Evolutionary conservation across 2,113 vertebrate species (phyloP).

Genomic region (Scalopus aquaticus): DNA sequence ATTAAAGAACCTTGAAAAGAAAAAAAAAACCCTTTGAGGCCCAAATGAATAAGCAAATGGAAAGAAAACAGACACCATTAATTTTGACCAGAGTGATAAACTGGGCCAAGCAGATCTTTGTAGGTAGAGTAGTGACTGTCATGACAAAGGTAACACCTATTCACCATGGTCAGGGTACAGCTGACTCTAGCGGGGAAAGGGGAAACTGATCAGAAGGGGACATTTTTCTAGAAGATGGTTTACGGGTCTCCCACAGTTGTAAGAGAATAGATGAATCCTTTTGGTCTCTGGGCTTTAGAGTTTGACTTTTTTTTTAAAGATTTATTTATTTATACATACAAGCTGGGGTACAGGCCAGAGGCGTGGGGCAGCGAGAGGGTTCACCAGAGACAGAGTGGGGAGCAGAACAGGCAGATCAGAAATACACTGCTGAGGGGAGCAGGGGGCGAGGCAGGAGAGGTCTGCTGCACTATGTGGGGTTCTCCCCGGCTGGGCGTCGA

Average conservation of each 20-base stretch:
- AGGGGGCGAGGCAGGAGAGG: too few relatives aligned
- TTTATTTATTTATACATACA: too few relatives aligned
- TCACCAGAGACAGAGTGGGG: too few relatives aligned
- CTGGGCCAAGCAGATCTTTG: neutral
- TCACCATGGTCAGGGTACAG: neutral
- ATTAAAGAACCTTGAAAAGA: constrained; percentile 53
- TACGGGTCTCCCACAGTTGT: neutral
- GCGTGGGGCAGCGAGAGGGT: too few relatives aligned
- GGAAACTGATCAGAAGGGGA: neutral
- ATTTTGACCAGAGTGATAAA: constrained; percentile 43
- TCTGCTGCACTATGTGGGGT: too few relatives aligned
- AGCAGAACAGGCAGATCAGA: too few relatives aligned
- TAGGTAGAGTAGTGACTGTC: neutral
- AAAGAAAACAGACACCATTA: constrained; percentile 25
- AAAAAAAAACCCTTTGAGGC: neutral
- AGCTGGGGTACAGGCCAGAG: too few relatives aligned
- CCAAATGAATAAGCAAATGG: neutral
- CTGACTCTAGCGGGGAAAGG: constrained; percentile 36
- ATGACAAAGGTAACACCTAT: neutral
- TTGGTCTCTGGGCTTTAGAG: too few relatives aligned
- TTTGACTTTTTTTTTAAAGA: too few relatives aligned
- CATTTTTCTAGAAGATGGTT: constrained; percentile 4
- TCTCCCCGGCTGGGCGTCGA: too few relatives aligned
- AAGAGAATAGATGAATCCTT: constrained; percentile 31
- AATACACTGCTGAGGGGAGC: too few relatives aligned